Evolutionary conservation across 2,888 invertebrate genomes (phyloP).

Genomic region (Tetragonula carbonaria): DNA sequence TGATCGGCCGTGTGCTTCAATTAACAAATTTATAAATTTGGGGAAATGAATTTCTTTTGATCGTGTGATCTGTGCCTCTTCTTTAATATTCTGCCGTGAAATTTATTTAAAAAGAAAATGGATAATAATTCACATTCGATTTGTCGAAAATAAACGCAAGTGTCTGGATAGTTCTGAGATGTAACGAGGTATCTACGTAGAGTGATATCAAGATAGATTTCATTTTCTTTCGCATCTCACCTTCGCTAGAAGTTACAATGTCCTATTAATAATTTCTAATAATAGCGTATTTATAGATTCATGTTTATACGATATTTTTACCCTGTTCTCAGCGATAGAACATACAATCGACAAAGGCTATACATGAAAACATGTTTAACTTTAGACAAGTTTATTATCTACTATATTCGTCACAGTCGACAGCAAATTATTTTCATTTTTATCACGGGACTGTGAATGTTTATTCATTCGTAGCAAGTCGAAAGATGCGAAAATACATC

Average conservation of each 20-base stretch:
- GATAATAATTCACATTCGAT: not conserved
- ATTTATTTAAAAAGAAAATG: too few relatives aligned
- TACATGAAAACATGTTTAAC: not conserved
- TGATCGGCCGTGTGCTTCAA: too few relatives aligned
- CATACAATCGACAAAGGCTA: not conserved
- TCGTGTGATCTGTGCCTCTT: too few relatives aligned
- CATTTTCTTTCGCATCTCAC: not conserved
- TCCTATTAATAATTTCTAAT: constrained; percentile 9
- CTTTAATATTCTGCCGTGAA: too few relatives aligned
- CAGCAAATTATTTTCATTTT: not conserved
- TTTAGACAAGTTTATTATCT: not conserved
- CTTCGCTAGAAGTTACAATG: not conserved
- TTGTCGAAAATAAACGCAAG: not conserved
- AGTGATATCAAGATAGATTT: not conserved
- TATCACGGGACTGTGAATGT: not conserved
- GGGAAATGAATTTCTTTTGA: too few relatives aligned
- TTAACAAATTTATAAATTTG: too few relatives aligned
- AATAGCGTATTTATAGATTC: not conserved
- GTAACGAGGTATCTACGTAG: not conserved
- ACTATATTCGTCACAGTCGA: not conserved
- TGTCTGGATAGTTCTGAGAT: not conserved
- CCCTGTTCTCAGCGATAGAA: not conserved
- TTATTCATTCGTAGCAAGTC: not conserved
- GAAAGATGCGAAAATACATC: too few relatives aligned
- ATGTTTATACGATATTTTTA: not conserved